These are phyloP conservation scores for Cerastis leucographa DNA, from an alignment of 2,888 invertebrate species.

Conservation along the genomic window DNA sequence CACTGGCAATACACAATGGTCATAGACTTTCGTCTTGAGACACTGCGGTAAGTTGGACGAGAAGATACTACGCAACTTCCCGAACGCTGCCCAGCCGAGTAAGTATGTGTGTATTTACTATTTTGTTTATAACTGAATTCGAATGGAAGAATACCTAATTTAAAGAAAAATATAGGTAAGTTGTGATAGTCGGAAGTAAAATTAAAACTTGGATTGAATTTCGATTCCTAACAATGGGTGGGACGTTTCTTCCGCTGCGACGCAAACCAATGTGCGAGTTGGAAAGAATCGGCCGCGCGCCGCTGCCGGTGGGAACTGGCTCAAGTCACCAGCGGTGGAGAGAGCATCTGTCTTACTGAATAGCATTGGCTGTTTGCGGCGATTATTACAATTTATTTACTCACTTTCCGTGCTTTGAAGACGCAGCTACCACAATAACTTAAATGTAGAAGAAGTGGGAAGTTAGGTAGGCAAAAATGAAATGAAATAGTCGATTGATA, in stretches of 20 bases:
- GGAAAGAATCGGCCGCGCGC: constrained; percentile 49
- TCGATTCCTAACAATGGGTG: constrained; percentile 69
- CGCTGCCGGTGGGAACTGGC: constrained; percentile 13
- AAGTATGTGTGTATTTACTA: not conserved
- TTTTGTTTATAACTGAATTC: not conserved
- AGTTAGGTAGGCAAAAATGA: not conserved
- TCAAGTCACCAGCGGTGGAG: constrained; percentile 15
- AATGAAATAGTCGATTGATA: not conserved
- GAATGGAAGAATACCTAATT: constrained; percentile 1
- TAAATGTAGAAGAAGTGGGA: not conserved
- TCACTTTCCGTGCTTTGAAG: not conserved
- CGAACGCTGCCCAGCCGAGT: too few relatives aligned
- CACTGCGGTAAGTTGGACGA: too few relatives aligned
- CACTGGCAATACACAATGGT: too few relatives aligned
- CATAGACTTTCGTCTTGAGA: too few relatives aligned
- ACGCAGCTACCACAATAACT: not conserved
- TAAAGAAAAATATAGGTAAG: not conserved
- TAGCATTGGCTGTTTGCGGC: not conserved
- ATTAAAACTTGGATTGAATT: constrained; percentile 74
- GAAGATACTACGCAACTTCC: too few relatives aligned
- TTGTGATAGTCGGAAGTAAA: constrained; percentile 45
- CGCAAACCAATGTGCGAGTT: constrained; percentile 60
- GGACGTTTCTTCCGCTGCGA: constrained; percentile 66
- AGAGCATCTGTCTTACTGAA: not conserved
- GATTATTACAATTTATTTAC: too few relatives aligned